Percentiles rank a stretch among this genome's conserved stretches.
Conservation (phyloP, 2,888 invertebrate genomes). For the Stenurella melanura region DNA sequence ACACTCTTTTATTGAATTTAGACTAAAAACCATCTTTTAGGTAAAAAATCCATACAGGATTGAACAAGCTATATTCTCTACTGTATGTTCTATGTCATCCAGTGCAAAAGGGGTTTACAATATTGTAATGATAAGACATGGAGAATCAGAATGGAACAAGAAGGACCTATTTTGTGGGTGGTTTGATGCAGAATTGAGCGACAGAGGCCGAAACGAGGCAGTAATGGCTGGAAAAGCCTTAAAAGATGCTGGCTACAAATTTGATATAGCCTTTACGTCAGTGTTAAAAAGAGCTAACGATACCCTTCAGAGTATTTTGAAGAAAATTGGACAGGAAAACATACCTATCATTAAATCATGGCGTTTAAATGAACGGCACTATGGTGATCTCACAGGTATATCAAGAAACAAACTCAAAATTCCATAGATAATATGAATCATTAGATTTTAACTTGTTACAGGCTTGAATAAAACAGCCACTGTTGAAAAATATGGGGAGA, state of each 20-base stretch:
- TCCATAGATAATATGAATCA: no score
- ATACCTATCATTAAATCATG: conserved; percentile 84
- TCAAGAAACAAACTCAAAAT: no score
- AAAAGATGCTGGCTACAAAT: conserved; percentile 81
- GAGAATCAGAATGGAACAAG: conserved; percentile 79
- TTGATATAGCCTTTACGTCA: conserved; percentile 89
- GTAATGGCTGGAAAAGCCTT: conserved; percentile 83
- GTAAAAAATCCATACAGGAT: no score
- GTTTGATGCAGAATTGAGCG: conserved; percentile 77
- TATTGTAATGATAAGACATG: conserved; percentile 76
- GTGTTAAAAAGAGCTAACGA: conserved; percentile 85
- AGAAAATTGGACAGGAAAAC: conserved; percentile 80
- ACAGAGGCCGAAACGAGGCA: conserved; percentile 82
- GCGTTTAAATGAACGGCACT: conserved; percentile 92
- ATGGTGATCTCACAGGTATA: conserved; percentile 87
- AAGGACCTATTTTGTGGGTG: conserved; percentile 79
- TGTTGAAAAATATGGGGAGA: conserved; percentile 89
- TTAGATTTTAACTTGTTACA: conserved; percentile 18
- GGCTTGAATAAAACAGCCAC: conserved; percentile 87
- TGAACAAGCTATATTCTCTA: no score
- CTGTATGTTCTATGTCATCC: neutral
- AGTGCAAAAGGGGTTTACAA: conserved; percentile 45
- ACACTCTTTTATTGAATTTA: neutral
- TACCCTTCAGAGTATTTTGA: conserved; percentile 81
- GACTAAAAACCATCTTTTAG: no score